Evolutionary conservation across 2,113 vertebrate genomes (phyloP), one percentile per base, ranked within the genome.

Genomic region (Heliornis fulica): DNA sequence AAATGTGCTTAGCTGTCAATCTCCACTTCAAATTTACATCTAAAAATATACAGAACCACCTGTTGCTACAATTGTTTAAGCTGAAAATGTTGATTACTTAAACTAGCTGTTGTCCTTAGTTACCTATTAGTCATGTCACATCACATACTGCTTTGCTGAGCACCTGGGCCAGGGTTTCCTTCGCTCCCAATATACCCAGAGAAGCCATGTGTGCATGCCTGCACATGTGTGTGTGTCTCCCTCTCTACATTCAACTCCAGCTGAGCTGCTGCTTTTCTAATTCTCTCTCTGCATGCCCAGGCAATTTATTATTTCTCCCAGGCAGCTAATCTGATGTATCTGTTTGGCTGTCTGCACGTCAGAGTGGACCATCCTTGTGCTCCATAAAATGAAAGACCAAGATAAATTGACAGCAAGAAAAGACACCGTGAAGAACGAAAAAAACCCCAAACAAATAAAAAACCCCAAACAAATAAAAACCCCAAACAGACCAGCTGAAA

Each of bases 161-260:
- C 38, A 13, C 9, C 0, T 36, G 63, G 38, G 31, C 4, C 29
- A 15, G 0, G 20, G 21, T 46, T 20, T 46, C 56, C 61, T 75
- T 54, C 59, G n/a, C 26, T 59, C 43, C 21, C 28, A 13, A 14
- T 3, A 21, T 17, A 57, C 54, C 32, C 43, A 34, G 4, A 66
- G 70, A 53, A 65, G 26, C 45, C 2, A 0, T 3, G 20, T 34
- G 18, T 22, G 31, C 26, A n/a, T 4, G 18, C 3, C 36, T 4
- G 48, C 4, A 12, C n/a, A n/a, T 5, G 8, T 9, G 23, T 15
- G 2, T 8, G 20, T 21, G 63, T 22, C 46, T 68, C 41, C 40
- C 74, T 75, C 46, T 53, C 72, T 17, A 40, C 56, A 11, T 28
- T 34, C 50, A 90, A 46, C 21, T 50, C 46, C 28, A 77, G 57